A percentile compares a stretch with the other conserved stretches of the same genome.
Evolutionary conservation across 2,888 invertebrate species (phyloP).

Genomic region (Lepidochitona cinerea): DNA sequence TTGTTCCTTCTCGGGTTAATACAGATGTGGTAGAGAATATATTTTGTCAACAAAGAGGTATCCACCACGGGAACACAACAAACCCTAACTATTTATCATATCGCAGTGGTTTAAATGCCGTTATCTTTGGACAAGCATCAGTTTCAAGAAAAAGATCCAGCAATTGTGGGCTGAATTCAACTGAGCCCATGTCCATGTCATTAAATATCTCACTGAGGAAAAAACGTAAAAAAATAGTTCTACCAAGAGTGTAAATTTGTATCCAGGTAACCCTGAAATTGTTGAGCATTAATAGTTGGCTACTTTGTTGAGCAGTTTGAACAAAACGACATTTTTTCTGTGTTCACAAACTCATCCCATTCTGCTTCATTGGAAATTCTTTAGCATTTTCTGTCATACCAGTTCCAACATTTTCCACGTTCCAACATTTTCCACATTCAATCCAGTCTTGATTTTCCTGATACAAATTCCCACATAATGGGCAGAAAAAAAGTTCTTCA

Average conservation of each 20-base stretch:
- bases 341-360: neutral
- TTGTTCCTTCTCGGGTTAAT: neutral
- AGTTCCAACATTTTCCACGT: neutral
- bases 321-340: neutral
- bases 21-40: constrained; percentile 9
- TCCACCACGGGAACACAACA: neutral
- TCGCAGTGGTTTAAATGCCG: neutral
- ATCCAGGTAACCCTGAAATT: neutral
- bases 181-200: neutral
- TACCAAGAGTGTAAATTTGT: neutral
- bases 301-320: neutral
- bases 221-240: neutral
- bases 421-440: neutral
- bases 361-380: neutral
- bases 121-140: neutral
- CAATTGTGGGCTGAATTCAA: neutral
- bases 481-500: neutral
- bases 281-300: neutral
- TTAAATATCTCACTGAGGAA: neutral
- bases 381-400: neutral
- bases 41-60: constrained; percentile 11
- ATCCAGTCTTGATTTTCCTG: neutral
- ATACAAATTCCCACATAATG: neutral
- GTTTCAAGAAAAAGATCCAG: neutral
- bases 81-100: constrained; percentile 17